These are phyloP conservation scores for Yponomeuta plumbellus DNA, from an alignment of 2,888 invertebrate species.

Conservation along the genomic window DNA sequence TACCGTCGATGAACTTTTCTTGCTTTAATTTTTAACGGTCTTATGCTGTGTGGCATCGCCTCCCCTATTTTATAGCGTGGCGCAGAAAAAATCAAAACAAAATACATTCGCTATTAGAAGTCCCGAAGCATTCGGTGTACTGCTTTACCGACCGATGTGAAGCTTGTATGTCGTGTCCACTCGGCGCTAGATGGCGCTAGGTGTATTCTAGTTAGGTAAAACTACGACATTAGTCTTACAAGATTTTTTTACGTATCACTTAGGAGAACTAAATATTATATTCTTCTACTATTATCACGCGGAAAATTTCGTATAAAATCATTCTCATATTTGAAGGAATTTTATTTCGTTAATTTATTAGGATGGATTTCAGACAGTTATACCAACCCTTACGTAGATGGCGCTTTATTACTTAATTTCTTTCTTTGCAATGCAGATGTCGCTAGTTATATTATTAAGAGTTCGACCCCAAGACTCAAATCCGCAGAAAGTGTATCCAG, in stretches of 20 bases:
- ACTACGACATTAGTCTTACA: slow-evolving; percentile 16
- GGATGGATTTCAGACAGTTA: slow-evolving; percentile 13
- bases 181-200: slow-evolving; percentile 47
- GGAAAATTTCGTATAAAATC: too few species aligned
- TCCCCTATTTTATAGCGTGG: not conserved
- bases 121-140: slow-evolving; percentile 39
- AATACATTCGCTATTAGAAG: slow-evolving; percentile 18
- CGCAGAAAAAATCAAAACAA: not conserved
- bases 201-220: slow-evolving; percentile 22
- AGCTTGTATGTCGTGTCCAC: slow-evolving; percentile 32
- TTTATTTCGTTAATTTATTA: too few species aligned
- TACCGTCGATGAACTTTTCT: not conserved
- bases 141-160: slow-evolving; percentile 48
- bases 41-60: not conserved
- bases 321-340: too few species aligned
- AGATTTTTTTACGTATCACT: not conserved
- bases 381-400: slow-evolving; percentile 41
- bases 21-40: not conserved
- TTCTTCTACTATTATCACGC: too few species aligned
- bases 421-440: not conserved
- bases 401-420: slow-evolving; percentile 25
- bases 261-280: too few species aligned
- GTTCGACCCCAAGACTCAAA: not conserved
- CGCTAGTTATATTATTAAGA: not conserved
- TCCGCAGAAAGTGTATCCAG: too few species aligned